Evolutionary conservation across 2,888 invertebrate species (phyloP).

Genomic region (Leucophora obtusa): DNA sequence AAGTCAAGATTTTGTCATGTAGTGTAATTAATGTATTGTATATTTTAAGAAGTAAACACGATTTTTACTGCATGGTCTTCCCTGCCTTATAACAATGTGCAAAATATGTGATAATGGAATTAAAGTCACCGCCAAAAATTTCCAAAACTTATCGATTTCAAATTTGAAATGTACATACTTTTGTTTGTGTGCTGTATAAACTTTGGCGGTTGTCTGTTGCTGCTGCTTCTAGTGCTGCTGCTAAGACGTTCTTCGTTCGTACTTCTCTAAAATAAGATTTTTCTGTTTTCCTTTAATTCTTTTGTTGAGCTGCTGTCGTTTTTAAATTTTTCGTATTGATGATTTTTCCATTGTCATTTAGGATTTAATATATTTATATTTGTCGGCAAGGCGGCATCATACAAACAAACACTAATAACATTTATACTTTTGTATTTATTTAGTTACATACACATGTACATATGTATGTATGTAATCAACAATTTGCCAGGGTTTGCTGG

Average conservation of each 20-base stretch:
- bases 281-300: conserved; percentile 11
- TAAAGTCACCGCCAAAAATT: too few species aligned
- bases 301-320: not conserved
- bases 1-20: too few species aligned
- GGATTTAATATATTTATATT: not conserved
- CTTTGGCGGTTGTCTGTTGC: conserved; percentile 52
- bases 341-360: conserved; percentile 11
- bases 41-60: too few species aligned
- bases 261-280: not conserved
- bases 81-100: too few species aligned
- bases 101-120: too few species aligned
- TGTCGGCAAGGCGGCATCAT: not conserved
- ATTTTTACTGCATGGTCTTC: too few species aligned
- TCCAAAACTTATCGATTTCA: not conserved
- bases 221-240: conserved; percentile 1
- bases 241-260: not conserved
- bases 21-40: too few species aligned
- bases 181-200: conserved; percentile 38
- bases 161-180: conserved; percentile 30
- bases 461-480: not conserved
- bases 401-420: not conserved
- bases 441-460: not conserved
- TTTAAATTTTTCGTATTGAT: conserved; percentile 3
- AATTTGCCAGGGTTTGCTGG: not conserved
- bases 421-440: conserved; percentile 1